These are phyloP conservation scores for Eurosta solidaginis DNA, from an alignment of 1,140 invertebrate genomes.

Conservation along the genomic window DNA sequence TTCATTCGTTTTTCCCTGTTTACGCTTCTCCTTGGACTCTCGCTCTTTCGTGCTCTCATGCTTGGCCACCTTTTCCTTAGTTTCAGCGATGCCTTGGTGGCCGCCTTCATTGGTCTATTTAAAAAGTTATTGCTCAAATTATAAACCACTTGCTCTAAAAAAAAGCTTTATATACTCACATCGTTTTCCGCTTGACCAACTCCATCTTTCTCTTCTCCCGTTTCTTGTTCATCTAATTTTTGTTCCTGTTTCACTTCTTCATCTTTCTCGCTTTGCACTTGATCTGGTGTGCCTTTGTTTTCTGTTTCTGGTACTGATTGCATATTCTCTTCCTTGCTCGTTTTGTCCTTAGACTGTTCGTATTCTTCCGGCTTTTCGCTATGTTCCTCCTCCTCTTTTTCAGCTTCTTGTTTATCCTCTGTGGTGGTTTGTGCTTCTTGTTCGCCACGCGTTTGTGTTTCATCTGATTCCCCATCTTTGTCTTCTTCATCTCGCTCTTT, in stretches of 20 bases:
- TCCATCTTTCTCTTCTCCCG: slow-evolving; percentile 66
- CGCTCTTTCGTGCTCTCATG: slow-evolving; percentile 57
- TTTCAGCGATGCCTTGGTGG: slow-evolving; percentile 64
- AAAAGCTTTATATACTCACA: slow-evolving; percentile 50
- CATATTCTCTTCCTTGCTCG: slow-evolving; percentile 63
- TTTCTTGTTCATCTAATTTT: slow-evolving; percentile 56
- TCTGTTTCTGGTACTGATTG: slow-evolving; percentile 63
- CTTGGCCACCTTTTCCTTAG: slow-evolving; percentile 59
- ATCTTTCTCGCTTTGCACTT: slow-evolving; percentile 45
- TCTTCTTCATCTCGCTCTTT: slow-evolving; percentile 61
- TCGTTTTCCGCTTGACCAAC: slow-evolving; percentile 68
- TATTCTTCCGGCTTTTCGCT: slow-evolving; percentile 65
- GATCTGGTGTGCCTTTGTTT: slow-evolving; percentile 52
- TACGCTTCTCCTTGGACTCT: slow-evolving; percentile 51
- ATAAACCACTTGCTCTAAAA: background rate
- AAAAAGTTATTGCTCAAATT: background rate
- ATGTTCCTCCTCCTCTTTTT: slow-evolving; percentile 44
- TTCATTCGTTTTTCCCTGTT: slow-evolving; percentile 62
- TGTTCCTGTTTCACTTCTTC: slow-evolving; percentile 55
- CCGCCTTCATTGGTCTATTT: slow-evolving; percentile 61
- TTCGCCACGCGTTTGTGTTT: slow-evolving; percentile 53
- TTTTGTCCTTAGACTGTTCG: slow-evolving; percentile 71
- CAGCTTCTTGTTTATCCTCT: slow-evolving; percentile 45
- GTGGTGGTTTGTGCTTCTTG: slow-evolving; percentile 45
- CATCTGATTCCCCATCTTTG: slow-evolving; percentile 64